phyloP scores from a whole-genome alignment of 2,888 invertebrate species.

The Pristionchus mayeri region DNA sequence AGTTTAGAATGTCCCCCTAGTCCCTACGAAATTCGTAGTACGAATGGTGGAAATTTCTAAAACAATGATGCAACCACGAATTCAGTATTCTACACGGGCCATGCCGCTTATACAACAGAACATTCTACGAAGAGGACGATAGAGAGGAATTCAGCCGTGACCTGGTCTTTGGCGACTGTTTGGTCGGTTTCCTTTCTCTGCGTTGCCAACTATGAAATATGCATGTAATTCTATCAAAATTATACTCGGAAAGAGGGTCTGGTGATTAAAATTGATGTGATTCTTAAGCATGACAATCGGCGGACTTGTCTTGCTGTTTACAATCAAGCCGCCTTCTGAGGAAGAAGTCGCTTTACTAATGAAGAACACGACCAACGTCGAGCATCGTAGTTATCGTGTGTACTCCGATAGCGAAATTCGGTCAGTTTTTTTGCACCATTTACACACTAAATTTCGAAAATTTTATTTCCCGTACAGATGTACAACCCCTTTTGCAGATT shows the following conservation, averaged over 20 bases:
- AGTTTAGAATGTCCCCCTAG: conserved; percentile 38
- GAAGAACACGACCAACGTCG: background rate
- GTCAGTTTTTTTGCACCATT: background rate
- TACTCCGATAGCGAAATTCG: background rate
- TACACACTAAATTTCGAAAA: background rate
- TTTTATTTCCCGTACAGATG: no score
- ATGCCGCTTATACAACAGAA: conserved; percentile 57
- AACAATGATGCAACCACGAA: no score
- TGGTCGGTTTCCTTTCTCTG: conserved; percentile 48
- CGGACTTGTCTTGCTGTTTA: background rate
- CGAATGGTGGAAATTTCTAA: no score
- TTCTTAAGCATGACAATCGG: background rate
- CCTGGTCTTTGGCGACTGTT: conserved; percentile 57
- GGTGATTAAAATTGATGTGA: no score
- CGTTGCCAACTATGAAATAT: background rate
- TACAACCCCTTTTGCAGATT: background rate
- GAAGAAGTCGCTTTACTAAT: background rate
- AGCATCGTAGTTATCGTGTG: background rate
- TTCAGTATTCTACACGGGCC: conserved; percentile 59
- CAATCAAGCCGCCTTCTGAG: background rate
- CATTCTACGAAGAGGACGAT: conserved; percentile 59
- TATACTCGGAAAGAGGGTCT: no score
- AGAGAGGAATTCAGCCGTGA: conserved; percentile 55
- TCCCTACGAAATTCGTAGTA: no score
- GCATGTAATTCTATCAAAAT: no score